A percentile compares a stretch with the other conserved stretches of the same genome.
Conservation (phyloP, 2,113 vertebrate species). For the Gasterosteus nipponicus region DNA sequence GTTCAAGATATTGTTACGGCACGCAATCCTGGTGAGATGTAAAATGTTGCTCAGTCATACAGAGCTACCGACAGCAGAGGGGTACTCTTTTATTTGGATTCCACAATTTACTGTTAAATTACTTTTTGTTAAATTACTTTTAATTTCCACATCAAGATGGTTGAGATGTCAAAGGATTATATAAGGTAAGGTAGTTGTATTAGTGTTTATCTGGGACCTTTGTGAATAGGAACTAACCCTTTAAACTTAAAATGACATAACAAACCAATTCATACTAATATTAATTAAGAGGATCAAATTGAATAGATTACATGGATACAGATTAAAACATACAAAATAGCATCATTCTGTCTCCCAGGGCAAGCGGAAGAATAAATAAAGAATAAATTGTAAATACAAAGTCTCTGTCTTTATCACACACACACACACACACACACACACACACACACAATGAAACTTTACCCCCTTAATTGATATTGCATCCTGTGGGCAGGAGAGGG, state of each 20-base stretch:
- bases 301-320: background rate
- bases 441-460: background rate
- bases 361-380: background rate
- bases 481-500: constrained; percentile 40
- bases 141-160: background rate
- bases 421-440: constrained; percentile 1
- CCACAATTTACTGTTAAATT: background rate
- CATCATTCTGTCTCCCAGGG: constrained; percentile 11
- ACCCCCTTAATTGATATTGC: constrained; percentile 51
- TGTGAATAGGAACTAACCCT: background rate
- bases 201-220: background rate
- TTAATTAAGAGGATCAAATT: background rate
- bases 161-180: background rate
- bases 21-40: background rate
- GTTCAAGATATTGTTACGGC: background rate
- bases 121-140: background rate
- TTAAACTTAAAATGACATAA: background rate
- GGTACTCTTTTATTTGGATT: background rate
- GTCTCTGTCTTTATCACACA: background rate
- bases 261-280: background rate
- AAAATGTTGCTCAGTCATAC: background rate
- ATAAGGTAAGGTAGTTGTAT: too few relatives aligned
- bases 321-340: background rate
- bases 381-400: constrained; percentile 20
- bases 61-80: background rate